A percentile compares a stretch with the other conserved stretches of the same genome.
Conservation (phyloP, 1,140 invertebrate species). For the Trachymyrmex septentrionalis region DNA sequence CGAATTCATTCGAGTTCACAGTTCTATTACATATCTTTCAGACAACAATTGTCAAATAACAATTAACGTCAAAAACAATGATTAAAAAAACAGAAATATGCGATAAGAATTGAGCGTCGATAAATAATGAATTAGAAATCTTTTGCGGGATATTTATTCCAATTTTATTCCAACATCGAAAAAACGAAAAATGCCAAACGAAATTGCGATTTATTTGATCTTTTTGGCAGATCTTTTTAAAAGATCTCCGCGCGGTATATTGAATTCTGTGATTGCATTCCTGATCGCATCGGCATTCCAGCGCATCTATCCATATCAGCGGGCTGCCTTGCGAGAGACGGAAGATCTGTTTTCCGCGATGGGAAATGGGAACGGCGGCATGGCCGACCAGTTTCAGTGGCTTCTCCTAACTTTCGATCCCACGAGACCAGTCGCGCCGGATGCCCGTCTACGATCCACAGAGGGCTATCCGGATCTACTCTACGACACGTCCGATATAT, state of each 20-base stretch:
- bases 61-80: neutral
- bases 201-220: slow-evolving; percentile 15
- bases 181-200: neutral
- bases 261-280: slow-evolving; percentile 77
- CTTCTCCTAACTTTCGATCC: slow-evolving; percentile 79
- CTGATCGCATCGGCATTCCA: slow-evolving; percentile 55
- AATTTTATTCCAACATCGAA: neutral
- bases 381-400: slow-evolving; percentile 76
- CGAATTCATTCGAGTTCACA: neutral
- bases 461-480: slow-evolving; percentile 29
- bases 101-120: neutral
- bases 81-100: neutral
- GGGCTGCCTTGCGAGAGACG: slow-evolving; percentile 61
- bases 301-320: slow-evolving; percentile 76
- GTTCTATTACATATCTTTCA: neutral
- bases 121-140: neutral
- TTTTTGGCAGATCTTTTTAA: slow-evolving; percentile 32
- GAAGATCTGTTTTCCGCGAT: slow-evolving; percentile 65
- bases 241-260: slow-evolving; percentile 71
- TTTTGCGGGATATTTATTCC: neutral
- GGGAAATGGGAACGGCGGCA: slow-evolving; percentile 77
- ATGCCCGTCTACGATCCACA: slow-evolving; percentile 49
- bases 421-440: slow-evolving; percentile 70
- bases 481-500: slow-evolving; percentile 31
- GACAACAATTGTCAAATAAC: neutral